These are phyloP conservation scores for Geothlypis trichas DNA, from an alignment of 2,113 vertebrate species.

Conservation along the genomic window DNA sequence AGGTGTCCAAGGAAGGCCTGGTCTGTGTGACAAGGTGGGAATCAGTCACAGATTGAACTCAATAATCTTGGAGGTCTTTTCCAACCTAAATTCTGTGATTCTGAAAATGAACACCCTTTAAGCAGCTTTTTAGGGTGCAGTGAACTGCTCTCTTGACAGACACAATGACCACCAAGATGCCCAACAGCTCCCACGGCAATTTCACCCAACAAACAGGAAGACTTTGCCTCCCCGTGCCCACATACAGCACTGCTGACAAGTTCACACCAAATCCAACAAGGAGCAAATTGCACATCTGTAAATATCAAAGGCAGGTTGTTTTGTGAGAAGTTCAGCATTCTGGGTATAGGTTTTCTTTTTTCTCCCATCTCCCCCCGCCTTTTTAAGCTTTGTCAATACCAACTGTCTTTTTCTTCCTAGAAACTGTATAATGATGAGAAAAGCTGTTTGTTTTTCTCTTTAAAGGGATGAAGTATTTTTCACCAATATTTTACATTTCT, in stretches of 20 bases:
- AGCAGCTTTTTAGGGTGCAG: neutral
- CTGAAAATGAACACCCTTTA: neutral
- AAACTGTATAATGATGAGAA: slow-evolving; percentile 55
- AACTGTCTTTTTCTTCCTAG: slow-evolving; percentile 37
- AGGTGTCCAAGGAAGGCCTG: neutral
- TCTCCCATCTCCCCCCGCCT: neutral
- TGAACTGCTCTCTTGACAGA: neutral
- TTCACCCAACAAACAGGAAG: neutral
- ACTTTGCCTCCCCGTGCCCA: accelerated
- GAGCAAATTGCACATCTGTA: slow-evolving; percentile 51
- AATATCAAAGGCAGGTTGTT: slow-evolving; percentile 67
- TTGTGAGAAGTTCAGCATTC: slow-evolving; percentile 39
- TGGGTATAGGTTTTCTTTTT: neutral
- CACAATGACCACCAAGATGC: neutral
- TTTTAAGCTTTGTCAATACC: slow-evolving; percentile 63
- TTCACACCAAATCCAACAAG: slow-evolving; percentile 47
- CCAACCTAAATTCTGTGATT: neutral
- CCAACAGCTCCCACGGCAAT: neutral
- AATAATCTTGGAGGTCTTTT: neutral
- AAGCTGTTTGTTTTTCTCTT: slow-evolving; percentile 59
- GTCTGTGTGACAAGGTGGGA: neutral
- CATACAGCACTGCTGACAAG: neutral
- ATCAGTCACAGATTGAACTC: neutral
- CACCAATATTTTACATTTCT: slow-evolving; percentile 44
- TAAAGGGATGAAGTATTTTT: slow-evolving; percentile 53